These are phyloP conservation scores for Mormyrus proboscirostris DNA, from an alignment of 2,797 vertebrate genomes.

Conservation along the genomic window DNA sequence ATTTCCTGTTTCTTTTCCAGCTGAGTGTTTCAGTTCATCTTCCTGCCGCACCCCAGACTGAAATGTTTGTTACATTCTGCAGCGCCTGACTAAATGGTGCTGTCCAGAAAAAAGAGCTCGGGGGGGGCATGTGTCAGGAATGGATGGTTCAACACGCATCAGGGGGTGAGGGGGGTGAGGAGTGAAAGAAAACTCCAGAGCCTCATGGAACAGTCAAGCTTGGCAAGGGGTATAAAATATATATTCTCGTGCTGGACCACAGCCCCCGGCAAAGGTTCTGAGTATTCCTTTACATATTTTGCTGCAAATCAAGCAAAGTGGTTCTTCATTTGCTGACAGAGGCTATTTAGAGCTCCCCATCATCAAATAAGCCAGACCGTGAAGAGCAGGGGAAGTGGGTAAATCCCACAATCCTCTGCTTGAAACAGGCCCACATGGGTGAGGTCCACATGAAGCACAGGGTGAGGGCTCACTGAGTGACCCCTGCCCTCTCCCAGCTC, in stretches of 20 bases:
- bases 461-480: background rate
- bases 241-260: conserved; percentile 50
- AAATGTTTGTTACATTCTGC: conserved; percentile 14
- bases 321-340: conserved; percentile 53
- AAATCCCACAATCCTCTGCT: background rate
- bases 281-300: conserved; percentile 58
- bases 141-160: conserved; percentile 25
- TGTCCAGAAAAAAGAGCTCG: conserved; percentile 24
- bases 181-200: conserved; percentile 3
- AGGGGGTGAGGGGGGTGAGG: background rate
- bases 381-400: background rate
- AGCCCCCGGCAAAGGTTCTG: conserved; percentile 47
- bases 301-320: conserved; percentile 45
- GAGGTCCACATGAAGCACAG: background rate
- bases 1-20: background rate
- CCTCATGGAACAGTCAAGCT: conserved; percentile 50
- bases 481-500: background rate
- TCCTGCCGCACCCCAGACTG: conserved; percentile 27
- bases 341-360: conserved; percentile 47
- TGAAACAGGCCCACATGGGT: background rate
- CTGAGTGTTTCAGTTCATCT: conserved; percentile 16
- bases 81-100: background rate
- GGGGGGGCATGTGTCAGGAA: conserved; percentile 20
- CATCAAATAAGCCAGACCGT: background rate
- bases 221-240: conserved; percentile 52